These are phyloP conservation scores for Andrena flavipes DNA, from an alignment of 2,888 invertebrate genomes.

Conservation along the genomic window DNA sequence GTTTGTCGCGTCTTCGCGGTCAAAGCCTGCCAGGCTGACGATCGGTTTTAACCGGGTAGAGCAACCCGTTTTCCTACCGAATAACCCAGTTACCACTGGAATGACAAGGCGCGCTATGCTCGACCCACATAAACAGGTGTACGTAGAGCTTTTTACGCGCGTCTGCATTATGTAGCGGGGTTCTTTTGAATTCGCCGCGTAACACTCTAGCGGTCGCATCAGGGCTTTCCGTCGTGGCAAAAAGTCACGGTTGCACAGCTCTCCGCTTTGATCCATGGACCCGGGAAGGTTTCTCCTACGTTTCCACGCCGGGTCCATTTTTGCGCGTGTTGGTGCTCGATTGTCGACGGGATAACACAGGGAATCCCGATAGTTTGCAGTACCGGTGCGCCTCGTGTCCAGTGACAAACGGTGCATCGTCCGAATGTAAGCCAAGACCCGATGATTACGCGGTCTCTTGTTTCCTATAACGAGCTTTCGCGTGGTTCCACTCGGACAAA, in stretches of 20 bases:
- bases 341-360: conserved; percentile 33
- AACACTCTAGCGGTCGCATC: background rate
- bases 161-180: conserved; percentile 4
- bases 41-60: background rate
- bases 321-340: conserved; percentile 18
- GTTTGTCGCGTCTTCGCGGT: background rate
- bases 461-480: conserved; percentile 48
- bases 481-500: background rate
- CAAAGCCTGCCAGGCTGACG: background rate
- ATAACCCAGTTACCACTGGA: conserved; percentile 49
- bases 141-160: conserved; percentile 29
- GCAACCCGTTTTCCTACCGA: conserved; percentile 32
- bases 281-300: conserved; percentile 35
- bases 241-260: background rate
- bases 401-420: conserved; percentile 43
- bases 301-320: conserved; percentile 11
- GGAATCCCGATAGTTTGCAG: conserved; percentile 36
- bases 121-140: conserved; percentile 68
- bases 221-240: background rate
- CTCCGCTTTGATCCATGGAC: conserved; percentile 21
- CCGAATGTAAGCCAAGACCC: conserved; percentile 46
- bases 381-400: conserved; percentile 30
- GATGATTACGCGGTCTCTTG: conserved; percentile 42
- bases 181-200: conserved; percentile 35
- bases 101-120: conserved; percentile 46